Evolutionary conservation across 2,888 invertebrate genomes (phyloP).

Genomic region (Malachius bipustulatus): DNA sequence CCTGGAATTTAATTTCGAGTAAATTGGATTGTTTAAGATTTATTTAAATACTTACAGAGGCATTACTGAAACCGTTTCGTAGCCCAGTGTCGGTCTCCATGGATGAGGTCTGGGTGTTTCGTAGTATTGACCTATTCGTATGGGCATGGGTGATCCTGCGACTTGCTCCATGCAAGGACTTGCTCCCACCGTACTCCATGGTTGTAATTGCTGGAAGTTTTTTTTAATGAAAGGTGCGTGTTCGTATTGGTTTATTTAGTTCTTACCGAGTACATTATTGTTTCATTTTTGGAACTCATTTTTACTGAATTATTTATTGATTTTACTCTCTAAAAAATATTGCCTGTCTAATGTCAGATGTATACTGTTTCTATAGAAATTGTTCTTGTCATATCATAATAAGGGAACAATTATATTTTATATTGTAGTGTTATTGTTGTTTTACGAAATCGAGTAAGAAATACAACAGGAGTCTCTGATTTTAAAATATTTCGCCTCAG

Average conservation of each 20-base stretch:
- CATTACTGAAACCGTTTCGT: constrained; percentile 63
- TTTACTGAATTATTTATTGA: background rate
- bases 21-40: constrained; percentile 3
- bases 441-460: no score
- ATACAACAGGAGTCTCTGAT: no score
- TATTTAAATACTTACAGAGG: constrained; percentile 44
- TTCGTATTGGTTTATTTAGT: background rate
- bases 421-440: no score
- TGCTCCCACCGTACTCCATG: constrained; percentile 44
- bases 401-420: no score
- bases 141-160: constrained; percentile 48
- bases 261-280: constrained; percentile 34
- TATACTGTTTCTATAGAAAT: no score
- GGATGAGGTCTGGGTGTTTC: constrained; percentile 64
- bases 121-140: constrained; percentile 56
- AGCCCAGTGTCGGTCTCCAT: constrained; percentile 68
- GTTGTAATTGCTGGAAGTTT: constrained; percentile 58
- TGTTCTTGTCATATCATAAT: no score
- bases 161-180: constrained; percentile 54
- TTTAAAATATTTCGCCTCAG: no score
- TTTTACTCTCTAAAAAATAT: background rate
- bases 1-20: constrained; percentile 28
- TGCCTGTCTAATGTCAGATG: no score
- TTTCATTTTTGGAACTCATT: constrained; percentile 26
- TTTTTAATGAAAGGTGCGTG: background rate